A percentile compares a stretch with the other conserved stretches of the same genome.
These are phyloP conservation scores for Zaprionus capensis DNA, from an alignment of 1,140 invertebrate genomes.

Conservation along the genomic window DNA sequence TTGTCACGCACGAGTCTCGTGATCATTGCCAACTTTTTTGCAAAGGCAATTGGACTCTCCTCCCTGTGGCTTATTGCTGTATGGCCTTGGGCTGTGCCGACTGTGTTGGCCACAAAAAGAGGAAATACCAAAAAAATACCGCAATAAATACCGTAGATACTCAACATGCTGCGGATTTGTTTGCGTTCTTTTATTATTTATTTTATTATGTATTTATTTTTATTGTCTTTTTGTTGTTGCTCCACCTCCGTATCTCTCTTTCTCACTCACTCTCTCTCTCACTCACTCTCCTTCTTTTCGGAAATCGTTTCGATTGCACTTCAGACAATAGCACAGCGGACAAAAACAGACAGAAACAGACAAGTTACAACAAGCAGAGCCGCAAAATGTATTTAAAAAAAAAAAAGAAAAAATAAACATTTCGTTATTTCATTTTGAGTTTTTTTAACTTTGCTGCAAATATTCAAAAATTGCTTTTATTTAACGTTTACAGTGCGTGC, in stretches of 20 bases:
- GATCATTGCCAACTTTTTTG: constrained; percentile 2
- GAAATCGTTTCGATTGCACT: constrained; percentile 30
- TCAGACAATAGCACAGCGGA: background rate
- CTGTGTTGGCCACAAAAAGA: background rate
- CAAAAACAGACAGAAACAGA: background rate
- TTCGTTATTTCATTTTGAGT: constrained; percentile 20
- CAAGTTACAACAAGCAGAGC: background rate
- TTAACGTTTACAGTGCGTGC: constrained; percentile 27
- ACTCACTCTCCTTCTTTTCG: background rate
- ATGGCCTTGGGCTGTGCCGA: constrained; percentile 1
- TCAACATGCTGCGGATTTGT: constrained; percentile 21
- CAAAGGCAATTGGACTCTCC: background rate
- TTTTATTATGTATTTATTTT: constrained; percentile 1
- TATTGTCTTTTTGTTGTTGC: constrained; percentile 11
- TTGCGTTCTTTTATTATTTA: constrained; percentile 14
- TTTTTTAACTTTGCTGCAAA: constrained; percentile 22
- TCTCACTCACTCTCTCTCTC: background rate
- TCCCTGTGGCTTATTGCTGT: background rate
- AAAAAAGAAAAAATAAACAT: constrained; percentile 14
- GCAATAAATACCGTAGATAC: constrained; percentile 28
- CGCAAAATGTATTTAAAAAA: constrained; percentile 59
- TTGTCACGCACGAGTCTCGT: background rate
- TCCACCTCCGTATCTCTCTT: background rate
- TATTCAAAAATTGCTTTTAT: constrained; percentile 37
- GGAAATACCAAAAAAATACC: constrained; percentile 19